These are phyloP conservation scores for Neocrepidodera transversa DNA, from an alignment of 2,888 invertebrate genomes.

Conservation along the genomic window DNA sequence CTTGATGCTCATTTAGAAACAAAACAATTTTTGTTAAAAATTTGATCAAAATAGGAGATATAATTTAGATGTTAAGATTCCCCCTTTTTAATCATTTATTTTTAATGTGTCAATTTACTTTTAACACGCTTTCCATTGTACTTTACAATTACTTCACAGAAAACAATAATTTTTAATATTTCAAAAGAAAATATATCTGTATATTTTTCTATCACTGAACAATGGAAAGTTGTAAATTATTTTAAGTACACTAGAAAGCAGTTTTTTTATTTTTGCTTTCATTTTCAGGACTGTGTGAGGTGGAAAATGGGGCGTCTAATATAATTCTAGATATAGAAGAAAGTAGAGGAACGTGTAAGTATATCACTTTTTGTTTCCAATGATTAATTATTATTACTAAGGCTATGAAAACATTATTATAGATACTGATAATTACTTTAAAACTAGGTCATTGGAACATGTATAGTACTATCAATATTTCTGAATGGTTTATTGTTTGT, in stretches of 20 bases:
- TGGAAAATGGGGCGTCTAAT: conserved; percentile 86
- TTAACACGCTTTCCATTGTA: no score
- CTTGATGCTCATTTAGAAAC: no score
- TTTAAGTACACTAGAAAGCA: conserved; percentile 2
- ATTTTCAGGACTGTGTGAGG: conserved; percentile 75
- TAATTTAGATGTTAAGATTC: no score
- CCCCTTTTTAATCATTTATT: no score
- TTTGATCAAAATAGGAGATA: no score
- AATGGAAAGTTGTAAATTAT: conserved; percentile 1
- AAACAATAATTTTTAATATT: no score
- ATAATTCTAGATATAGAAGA: conserved; percentile 91
- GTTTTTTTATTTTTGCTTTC: conserved; percentile 26
- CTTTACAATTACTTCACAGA: no score
- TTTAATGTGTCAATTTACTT: no score
- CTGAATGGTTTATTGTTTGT: background rate
- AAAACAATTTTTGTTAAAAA: no score
- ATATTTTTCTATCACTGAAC: conserved; percentile 2
- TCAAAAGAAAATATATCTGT: no score
- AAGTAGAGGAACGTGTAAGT: conserved; percentile 86
- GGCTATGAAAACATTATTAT: background rate
- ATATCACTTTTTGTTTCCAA: conserved; percentile 32
- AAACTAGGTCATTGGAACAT: conserved; percentile 16
- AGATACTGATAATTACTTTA: background rate
- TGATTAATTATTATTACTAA: conserved; percentile 14
- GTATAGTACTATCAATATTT: background rate